Evolutionary conservation across 2,113 vertebrate genomes (phyloP).

Genomic region (Dicerorhinus sumatrensis): DNA sequence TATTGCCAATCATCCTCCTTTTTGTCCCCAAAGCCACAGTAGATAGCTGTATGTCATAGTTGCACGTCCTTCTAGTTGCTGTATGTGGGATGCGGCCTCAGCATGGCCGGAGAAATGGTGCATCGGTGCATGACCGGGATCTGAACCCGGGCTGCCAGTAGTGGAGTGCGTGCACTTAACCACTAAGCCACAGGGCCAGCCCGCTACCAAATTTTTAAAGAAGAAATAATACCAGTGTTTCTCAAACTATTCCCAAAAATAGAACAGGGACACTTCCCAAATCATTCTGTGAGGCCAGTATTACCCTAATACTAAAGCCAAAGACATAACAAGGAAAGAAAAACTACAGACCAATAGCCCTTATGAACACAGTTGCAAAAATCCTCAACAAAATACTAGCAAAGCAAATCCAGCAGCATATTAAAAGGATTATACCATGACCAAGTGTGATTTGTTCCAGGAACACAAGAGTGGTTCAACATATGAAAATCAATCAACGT

Average conservation of each 20-base stretch:
- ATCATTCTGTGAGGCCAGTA: background rate
- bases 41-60: too few relatives aligned
- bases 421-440: constrained; percentile 28
- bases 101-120: too few relatives aligned
- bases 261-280: background rate
- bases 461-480: constrained; percentile 22
- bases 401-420: constrained; percentile 8
- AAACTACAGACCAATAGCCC: background rate
- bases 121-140: too few relatives aligned
- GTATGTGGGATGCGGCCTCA: too few relatives aligned
- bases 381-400: constrained; percentile 13
- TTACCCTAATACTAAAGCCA: background rate
- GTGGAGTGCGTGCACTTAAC: too few relatives aligned
- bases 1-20: too few relatives aligned
- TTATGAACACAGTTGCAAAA: background rate
- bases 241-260: background rate
- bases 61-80: too few relatives aligned
- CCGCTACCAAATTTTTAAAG: background rate
- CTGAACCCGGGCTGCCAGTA: too few relatives aligned
- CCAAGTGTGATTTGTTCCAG: background rate
- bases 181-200: too few relatives aligned
- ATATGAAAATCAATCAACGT: background rate
- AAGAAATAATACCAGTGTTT: background rate
- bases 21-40: too few relatives aligned
- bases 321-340: background rate